phyloP scores from a whole-genome alignment of 2,113 vertebrate species.

The Bubo blakistoni region DNA sequence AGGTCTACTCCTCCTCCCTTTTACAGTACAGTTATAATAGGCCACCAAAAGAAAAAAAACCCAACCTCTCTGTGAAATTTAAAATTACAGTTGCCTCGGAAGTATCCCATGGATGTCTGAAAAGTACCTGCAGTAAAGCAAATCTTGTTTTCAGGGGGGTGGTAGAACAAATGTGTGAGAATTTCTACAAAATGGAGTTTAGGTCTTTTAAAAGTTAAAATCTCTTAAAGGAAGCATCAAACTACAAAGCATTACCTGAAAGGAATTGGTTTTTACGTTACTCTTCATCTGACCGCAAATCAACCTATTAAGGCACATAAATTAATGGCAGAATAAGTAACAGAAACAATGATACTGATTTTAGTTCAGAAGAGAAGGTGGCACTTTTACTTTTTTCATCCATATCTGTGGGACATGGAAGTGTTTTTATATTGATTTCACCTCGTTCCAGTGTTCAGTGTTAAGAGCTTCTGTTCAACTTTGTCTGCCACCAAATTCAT shows the following conservation, averaged over 20 bases:
- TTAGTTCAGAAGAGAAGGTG: not conserved
- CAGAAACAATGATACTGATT: not conserved
- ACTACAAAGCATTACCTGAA: not conserved
- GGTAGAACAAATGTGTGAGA: not conserved
- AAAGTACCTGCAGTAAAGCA: not conserved
- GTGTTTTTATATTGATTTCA: not conserved
- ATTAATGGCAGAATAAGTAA: not conserved
- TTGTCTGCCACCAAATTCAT: slow-evolving; percentile 82
- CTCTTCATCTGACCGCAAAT: not conserved
- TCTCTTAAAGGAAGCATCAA: not conserved
- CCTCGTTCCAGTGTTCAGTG: not conserved
- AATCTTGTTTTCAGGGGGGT: not conserved
- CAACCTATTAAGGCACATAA: not conserved
- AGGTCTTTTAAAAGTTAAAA: not conserved
- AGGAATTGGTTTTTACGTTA: not conserved
- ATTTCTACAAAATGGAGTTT: not conserved
- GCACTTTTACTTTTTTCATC: not conserved
- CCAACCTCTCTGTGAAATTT: not conserved
- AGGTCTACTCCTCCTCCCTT: not conserved
- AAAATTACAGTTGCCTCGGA: not conserved
- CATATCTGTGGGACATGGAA: not conserved
- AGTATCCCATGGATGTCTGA: not conserved
- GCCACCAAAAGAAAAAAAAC: not conserved
- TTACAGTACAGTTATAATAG: not conserved
- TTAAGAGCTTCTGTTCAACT: slow-evolving; percentile 42